These are phyloP conservation scores for Cotesia typhae DNA, from an alignment of 1,140 invertebrate species.

Conservation along the genomic window DNA sequence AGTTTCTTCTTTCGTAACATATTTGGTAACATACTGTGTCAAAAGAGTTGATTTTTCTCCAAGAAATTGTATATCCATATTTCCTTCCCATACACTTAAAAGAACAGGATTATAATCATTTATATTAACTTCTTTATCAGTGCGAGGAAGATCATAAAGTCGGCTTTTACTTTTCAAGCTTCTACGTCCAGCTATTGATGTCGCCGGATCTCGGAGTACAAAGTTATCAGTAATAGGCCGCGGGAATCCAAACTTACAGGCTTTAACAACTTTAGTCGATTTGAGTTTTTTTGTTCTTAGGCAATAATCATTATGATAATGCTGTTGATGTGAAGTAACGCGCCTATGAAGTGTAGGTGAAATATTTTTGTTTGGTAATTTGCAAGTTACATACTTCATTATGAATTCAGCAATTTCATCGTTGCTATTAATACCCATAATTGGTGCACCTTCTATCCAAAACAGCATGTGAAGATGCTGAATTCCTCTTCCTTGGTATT, in stretches of 20 bases:
- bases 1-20: conserved; percentile 5
- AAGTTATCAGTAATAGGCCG: too few relatives aligned
- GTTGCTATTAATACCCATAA: conserved; percentile 27
- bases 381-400: conserved; percentile 48
- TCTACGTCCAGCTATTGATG: too few relatives aligned
- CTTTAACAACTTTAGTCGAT: too few relatives aligned
- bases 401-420: conserved; percentile 48
- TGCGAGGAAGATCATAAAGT: too few relatives aligned
- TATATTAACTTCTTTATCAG: too few relatives aligned
- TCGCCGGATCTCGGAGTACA: too few relatives aligned
- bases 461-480: conserved; percentile 12
- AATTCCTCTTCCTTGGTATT: conserved; percentile 11
- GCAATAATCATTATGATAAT: conserved; percentile 7
- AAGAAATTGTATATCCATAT: conserved; percentile 15
- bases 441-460: conserved; percentile 45
- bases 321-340: conserved; percentile 38
- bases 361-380: conserved; percentile 36
- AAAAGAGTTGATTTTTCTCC: not conserved
- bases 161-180: too few relatives aligned
- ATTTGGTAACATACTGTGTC: conserved; percentile 9
- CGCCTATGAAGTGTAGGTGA: conserved; percentile 38
- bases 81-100: not conserved
- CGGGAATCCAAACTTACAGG: too few relatives aligned
- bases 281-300: too few relatives aligned
- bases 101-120: not conserved